These are phyloP conservation scores for Conger conger DNA, from an alignment of 2,113 vertebrate genomes.

Conservation along the genomic window DNA sequence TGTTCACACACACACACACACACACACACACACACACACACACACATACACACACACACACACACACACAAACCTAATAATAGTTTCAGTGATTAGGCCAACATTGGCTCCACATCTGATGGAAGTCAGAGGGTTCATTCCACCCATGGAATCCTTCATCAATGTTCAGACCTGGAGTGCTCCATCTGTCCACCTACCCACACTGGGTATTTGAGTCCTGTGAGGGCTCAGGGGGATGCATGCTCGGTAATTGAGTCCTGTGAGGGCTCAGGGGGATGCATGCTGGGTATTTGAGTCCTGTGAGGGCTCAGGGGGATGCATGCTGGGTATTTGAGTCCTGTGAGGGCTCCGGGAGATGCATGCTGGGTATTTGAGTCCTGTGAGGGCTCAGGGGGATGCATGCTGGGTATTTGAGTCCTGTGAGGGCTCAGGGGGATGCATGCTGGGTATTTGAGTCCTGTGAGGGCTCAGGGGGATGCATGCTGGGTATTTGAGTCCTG, in stretches of 20 bases:
- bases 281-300: not conserved
- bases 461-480: no score
- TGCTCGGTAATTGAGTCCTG: no score
- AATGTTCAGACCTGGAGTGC: slow-evolving; percentile 85
- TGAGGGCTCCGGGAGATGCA: not conserved
- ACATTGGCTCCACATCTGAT: slow-evolving; percentile 78
- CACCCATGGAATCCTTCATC: slow-evolving; percentile 97
- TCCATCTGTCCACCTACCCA: slow-evolving; percentile 43
- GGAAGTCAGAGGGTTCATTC: slow-evolving; percentile 88
- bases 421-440: not conserved
- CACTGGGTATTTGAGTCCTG: not conserved
- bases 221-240: no score
- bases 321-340: no score
- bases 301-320: no score
- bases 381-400: no score
- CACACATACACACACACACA: no score
- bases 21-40: no score
- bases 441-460: not conserved
- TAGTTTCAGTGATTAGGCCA: slow-evolving; percentile 85
- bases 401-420: no score
- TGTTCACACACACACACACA: no score
- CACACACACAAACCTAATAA: no score
- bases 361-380: not conserved
- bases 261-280: not conserved
- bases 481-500: no score